Evolutionary conservation across 2,888 invertebrate genomes (phyloP).

Genomic region (Lobophora halterata): DNA sequence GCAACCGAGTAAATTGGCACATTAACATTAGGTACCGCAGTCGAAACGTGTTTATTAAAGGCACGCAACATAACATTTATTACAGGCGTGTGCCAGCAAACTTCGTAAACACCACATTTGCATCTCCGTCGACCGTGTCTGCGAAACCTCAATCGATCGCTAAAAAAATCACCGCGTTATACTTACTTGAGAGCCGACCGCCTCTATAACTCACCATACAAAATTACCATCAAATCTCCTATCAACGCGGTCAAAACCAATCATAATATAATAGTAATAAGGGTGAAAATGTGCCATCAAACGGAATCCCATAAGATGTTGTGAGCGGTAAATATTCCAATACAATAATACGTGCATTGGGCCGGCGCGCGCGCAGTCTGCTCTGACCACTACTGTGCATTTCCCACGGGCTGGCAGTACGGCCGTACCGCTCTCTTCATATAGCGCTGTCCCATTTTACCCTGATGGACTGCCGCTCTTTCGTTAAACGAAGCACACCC

Average conservation of each 20-base stretch:
- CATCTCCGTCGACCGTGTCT: conserved; percentile 67
- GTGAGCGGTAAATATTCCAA: conserved; percentile 58
- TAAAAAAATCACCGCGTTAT: conserved; percentile 77
- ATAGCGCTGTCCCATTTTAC: conserved; percentile 57
- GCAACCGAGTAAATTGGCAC: conserved; percentile 41
- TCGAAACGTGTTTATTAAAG: conserved; percentile 56
- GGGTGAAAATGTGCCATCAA: conserved; percentile 27
- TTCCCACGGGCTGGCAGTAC: conserved; percentile 77
- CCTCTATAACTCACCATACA: conserved; percentile 51
- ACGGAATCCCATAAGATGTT: conserved; percentile 52
- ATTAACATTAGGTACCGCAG: conserved; percentile 40
- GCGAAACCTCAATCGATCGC: conserved; percentile 77
- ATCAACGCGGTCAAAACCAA: conserved; percentile 32
- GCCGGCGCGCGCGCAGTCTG: conserved; percentile 79
- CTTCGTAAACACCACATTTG: conserved; percentile 73
- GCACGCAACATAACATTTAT: conserved; percentile 52
- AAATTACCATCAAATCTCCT: conserved; percentile 35
- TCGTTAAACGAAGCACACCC: conserved; percentile 80
- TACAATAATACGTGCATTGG: conserved; percentile 80
- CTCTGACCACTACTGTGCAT: conserved; percentile 82
- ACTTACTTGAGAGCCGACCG: conserved; percentile 58
- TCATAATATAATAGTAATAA: conserved; percentile 39
- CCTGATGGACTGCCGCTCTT: conserved; percentile 79
- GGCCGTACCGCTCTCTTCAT: conserved; percentile 49
- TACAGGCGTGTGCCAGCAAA: conserved; percentile 69